Base-by-base conservation (phyloP, 1,140 invertebrate genomes). In the Drosophila teissieri region DNA sequence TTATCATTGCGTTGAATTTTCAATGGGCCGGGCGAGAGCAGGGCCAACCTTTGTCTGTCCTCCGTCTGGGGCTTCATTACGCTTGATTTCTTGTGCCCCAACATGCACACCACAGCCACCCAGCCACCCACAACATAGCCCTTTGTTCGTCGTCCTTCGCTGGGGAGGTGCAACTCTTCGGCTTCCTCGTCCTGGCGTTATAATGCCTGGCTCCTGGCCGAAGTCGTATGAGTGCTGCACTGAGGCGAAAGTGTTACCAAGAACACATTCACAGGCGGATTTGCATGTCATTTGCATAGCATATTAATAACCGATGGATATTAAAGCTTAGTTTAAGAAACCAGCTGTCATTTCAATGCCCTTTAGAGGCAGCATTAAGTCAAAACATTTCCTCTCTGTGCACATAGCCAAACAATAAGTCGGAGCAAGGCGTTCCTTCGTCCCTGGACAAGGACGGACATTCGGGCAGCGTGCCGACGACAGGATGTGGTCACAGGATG, bases 401-500 rank as follows among this genome's bases (percentile, higher is more conserved):
- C 24, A 11, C 7, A 14, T 7, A 6, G 14, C 15, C 45, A 67
- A 64, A 67, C 44, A 64, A 52, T 37, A 19, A 27, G 19, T 36
- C 46, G 12, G 27, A 24, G 37, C 31, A 51, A 67, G 61, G 46
- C 46, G 37, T 12, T 51, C 27, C 19, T 14, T 45, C 37, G 31
- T 27, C 27, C 17, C 27, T 19, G 11, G 34, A 19, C 6, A 22
- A 24, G 19, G 36, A 51, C 24, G 15, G 36, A 55, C 45, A 48
- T 62, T 36, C 61, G 45, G 55, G 15, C 69, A 44, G 69, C 40
- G 51, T 83, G 80, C 67, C 67, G 84, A 78, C 76, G 67, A 88
- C 84, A 89, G 84, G 83, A 83, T 89, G 84, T 62, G 84, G 79
- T 80, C 76, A 86, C 79, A 77, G 79, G 84, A 83, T 80, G 65